These are phyloP conservation scores for Sphaerophoria taeniata DNA, from an alignment of 2,888 invertebrate species.

Conservation along the genomic window DNA sequence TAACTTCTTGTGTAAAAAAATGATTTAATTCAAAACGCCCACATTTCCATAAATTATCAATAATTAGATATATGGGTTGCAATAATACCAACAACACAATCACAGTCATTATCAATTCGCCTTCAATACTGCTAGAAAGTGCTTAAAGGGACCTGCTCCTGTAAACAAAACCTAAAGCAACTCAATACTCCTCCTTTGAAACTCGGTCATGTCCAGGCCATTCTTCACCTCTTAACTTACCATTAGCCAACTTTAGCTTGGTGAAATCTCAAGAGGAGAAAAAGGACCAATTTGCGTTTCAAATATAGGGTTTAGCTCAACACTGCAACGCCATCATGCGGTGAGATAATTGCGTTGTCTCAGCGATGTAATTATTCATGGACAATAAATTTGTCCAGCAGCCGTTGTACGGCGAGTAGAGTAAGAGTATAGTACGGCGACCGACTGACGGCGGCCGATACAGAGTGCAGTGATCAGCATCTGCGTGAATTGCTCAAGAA, in stretches of 20 bases:
- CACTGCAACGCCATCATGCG: constrained; percentile 63
- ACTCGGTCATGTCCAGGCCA: constrained; percentile 73
- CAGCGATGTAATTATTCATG: constrained; percentile 79
- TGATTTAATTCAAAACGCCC: constrained; percentile 37
- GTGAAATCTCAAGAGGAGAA: constrained; percentile 56
- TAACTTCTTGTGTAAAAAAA: constrained; percentile 19
- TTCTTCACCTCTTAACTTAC: constrained; percentile 69
- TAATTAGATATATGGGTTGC: constrained; percentile 75
- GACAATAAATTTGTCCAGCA: constrained; percentile 79
- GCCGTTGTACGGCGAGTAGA: too few relatives aligned
- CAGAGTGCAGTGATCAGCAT: not conserved
- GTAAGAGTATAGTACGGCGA: too few relatives aligned
- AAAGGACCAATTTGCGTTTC: constrained; percentile 77
- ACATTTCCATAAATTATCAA: constrained; percentile 75
- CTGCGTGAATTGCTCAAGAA: not conserved
- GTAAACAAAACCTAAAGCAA: constrained; percentile 78
- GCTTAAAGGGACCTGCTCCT: not conserved
- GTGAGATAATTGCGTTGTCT: constrained; percentile 80
- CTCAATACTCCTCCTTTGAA: constrained; percentile 77
- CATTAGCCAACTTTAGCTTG: not conserved
- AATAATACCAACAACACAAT: constrained; percentile 73
- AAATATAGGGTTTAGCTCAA: constrained; percentile 48
- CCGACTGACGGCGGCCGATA: too few relatives aligned
- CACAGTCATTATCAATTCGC: constrained; percentile 47
- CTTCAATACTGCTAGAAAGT: constrained; percentile 26